A percentile compares a stretch with the other conserved stretches of the same genome.
Conservation (phyloP, 2,888 invertebrate species). For the Drosophila dives region DNA sequence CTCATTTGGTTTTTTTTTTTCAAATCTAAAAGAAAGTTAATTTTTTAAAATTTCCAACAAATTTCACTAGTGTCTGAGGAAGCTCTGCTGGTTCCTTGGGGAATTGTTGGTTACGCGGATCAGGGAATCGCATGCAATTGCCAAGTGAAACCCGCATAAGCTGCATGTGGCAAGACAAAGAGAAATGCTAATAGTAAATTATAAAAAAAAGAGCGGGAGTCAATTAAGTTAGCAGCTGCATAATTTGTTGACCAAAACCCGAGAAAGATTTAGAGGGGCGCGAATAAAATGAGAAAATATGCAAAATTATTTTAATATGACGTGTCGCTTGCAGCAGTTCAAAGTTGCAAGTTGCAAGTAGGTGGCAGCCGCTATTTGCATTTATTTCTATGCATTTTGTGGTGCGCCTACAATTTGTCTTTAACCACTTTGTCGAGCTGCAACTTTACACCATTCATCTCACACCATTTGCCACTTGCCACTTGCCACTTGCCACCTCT, state of each 20-base stretch:
- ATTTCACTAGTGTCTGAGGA: not conserved
- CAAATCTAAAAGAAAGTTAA: not conserved
- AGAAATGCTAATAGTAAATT: not conserved
- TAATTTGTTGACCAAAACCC: constrained; percentile 45
- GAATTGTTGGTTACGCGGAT: not conserved
- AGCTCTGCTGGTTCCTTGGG: not conserved
- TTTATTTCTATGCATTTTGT: constrained; percentile 53
- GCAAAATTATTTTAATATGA: constrained; percentile 58
- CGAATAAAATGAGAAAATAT: constrained; percentile 31
- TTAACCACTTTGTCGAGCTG: constrained; percentile 1
- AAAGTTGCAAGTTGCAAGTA: constrained; percentile 29
- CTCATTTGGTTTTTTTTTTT: not conserved
- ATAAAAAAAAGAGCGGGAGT: constrained; percentile 18
- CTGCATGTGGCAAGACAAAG: not conserved
- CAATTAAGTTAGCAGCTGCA: constrained; percentile 48
- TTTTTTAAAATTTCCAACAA: not conserved
- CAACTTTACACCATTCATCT: constrained; percentile 9
- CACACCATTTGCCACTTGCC: constrained; percentile 6
- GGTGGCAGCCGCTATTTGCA: constrained; percentile 42
- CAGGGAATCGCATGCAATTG: not conserved
- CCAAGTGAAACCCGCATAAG: not conserved
- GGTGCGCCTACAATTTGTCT: constrained; percentile 36
- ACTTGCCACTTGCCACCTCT: not conserved
- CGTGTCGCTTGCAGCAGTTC: constrained; percentile 8
- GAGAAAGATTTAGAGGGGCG: constrained; percentile 22